Evolutionary conservation across 23 tunicate genomes (phyloP), one percentile per base, ranked within the genome.

Genomic region (Halocynthia roretzi): DNA sequence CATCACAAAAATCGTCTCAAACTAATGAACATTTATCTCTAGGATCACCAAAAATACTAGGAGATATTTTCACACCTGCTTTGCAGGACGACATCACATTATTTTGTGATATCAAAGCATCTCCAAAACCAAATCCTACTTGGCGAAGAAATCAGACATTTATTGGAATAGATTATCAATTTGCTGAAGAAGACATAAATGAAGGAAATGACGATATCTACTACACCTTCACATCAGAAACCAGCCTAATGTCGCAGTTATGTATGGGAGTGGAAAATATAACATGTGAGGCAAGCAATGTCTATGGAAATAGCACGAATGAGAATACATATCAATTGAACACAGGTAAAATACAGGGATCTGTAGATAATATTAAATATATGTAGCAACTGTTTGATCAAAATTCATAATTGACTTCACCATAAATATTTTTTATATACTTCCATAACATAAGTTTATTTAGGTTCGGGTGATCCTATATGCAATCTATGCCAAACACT

Each of bases 31-130:
- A 67, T 67, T 67, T n/a, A 31, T 67, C 6, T 2, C 0, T 7
- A 74, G 78, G 78, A 53, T 14, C 15, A 14, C 78, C 78, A 15
- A 56, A 54, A 50, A 54, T 74, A 11, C 55, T 5, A 9, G 49
- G 60, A 12, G 18, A 53, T 7, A 74, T n/a, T 5, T 31, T 54
- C 8, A 52, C 8, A 7, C 31, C 22, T 8, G 17, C 70, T 20
- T 22, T 53, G 21, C 55, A 5, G 6, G 78, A 74, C 31, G 31
- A 74, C 22, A 5, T 52, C 78, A 54, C 49, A 20, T 54, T 74
- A 54, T 11, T 2, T 54, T 74, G 78, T 6, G 6, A 7, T 8
- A 74, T 74, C 22, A 62, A 74, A 19, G 78, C 78, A 15, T 54
- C 55, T 56, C 78, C 78, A 9, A n/a, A 9, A 11, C 65, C 78